Conservation (phyloP, 2,888 invertebrate genomes). For the Orthosia cruda region DNA sequence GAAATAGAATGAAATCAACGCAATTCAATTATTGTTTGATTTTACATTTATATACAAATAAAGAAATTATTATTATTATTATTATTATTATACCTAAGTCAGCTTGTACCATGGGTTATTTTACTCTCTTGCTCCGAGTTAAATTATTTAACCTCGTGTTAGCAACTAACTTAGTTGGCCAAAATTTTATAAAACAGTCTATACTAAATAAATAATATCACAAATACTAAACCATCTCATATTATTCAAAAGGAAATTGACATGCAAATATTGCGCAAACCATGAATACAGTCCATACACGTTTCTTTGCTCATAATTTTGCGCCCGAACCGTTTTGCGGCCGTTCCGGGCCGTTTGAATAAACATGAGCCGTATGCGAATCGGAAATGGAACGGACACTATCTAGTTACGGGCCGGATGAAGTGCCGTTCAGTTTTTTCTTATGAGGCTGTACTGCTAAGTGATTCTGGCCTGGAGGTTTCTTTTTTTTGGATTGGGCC, state of each 20-base stretch:
- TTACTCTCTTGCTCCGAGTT: no score
- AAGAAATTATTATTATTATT: no score
- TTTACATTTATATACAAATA: no score
- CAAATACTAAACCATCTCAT: background rate
- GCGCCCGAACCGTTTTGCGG: constrained; percentile 54
- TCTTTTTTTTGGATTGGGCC: constrained; percentile 1
- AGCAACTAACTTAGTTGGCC: no score
- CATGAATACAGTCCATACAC: constrained; percentile 28
- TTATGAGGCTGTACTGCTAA: constrained; percentile 44
- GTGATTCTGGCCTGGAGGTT: constrained; percentile 27
- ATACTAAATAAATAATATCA: background rate
- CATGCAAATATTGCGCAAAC: constrained; percentile 1
- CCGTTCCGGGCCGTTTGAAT: constrained; percentile 48
- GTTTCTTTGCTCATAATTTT: constrained; percentile 52
- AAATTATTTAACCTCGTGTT: no score
- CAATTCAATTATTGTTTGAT: no score
- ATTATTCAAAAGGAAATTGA: constrained; percentile 17
- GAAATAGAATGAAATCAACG: background rate
- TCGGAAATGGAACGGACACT: constrained; percentile 55
- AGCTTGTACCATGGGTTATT: no score
- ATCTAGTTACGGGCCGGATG: constrained; percentile 55
- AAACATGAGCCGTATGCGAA: constrained; percentile 59
- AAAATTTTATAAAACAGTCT: no score
- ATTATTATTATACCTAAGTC: no score
- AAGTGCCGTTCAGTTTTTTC: constrained; percentile 47